Evolutionary conservation across 64 coral and sea anemone genomes (phyloP).

Genomic region (Actinia tenebrosa): DNA sequence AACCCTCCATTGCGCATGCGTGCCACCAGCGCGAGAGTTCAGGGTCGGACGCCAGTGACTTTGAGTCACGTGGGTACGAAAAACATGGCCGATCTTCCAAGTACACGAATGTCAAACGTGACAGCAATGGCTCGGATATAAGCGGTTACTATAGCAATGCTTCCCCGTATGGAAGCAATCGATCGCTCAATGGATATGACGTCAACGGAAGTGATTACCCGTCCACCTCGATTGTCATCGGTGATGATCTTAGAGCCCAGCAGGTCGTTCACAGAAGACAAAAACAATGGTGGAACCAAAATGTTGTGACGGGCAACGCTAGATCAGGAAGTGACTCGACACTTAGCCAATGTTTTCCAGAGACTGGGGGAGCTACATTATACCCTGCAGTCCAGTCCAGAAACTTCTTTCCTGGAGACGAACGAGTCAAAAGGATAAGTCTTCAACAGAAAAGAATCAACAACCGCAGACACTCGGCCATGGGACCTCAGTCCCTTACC

Average conservation of each 20-base stretch:
- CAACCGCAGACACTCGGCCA: neutral
- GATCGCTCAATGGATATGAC: conserved; percentile 9
- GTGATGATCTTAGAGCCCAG: neutral
- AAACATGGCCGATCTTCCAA: neutral
- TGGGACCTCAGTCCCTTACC: neutral
- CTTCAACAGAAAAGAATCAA: neutral
- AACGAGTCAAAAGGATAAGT: conserved; percentile 6
- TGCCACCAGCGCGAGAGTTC: neutral
- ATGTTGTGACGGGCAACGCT: neutral
- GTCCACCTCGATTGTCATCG: neutral
- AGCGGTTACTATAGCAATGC: conserved; percentile 23
- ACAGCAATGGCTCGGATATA: conserved; percentile 15
- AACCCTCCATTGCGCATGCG: neutral
- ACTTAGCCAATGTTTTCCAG: neutral
- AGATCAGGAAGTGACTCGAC: conserved; percentile 10
- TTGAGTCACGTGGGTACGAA: neutral
- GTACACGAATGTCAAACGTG: neutral
- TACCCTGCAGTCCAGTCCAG: neutral
- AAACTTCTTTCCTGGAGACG: neutral
- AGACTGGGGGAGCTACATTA: neutral
- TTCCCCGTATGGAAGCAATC: conserved; percentile 3
- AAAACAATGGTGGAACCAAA: conserved; percentile 12
- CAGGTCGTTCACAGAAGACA: neutral
- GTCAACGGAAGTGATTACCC: neutral
- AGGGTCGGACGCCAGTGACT: conserved; percentile 17